phyloP scores from a whole-genome alignment of 2,797 vertebrate species.

The Lithobates pipiens region DNA sequence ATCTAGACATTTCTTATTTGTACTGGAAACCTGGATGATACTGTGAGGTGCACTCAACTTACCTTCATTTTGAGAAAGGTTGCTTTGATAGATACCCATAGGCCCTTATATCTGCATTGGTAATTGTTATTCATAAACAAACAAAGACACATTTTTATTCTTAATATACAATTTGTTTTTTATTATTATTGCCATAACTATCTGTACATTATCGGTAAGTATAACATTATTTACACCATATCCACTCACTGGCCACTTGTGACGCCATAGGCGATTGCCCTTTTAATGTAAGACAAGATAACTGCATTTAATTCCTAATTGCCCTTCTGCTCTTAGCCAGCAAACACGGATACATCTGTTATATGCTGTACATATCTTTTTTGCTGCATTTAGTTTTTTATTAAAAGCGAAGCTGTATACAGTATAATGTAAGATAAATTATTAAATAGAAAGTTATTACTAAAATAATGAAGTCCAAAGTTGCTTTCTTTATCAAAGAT shows the following conservation, averaged over 20 bases:
- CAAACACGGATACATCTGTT: background rate
- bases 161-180: conserved; percentile 47
- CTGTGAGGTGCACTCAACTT: too few species aligned
- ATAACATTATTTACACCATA: conserved; percentile 55
- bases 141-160: background rate
- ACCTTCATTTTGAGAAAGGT: too few species aligned
- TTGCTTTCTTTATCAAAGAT: conserved; percentile 53
- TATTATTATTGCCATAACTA: conserved; percentile 54
- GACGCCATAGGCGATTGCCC: background rate
- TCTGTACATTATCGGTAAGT: conserved; percentile 45
- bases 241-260: conserved; percentile 19
- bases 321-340: background rate
- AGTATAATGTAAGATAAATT: conserved; percentile 55
- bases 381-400: conserved; percentile 11
- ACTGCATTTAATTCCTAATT: background rate
- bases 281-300: background rate
- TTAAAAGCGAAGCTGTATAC: conserved; percentile 52
- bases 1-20: too few species aligned
- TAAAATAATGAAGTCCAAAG: conserved; percentile 51
- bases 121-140: background rate
- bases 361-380: conserved; percentile 37
- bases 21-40: too few species aligned
- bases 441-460: conserved; percentile 58
- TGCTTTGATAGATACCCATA: too few species aligned
- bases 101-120: too few species aligned